A percentile compares a stretch with the other conserved stretches of the same genome.
phyloP scores from a whole-genome alignment of 2,888 invertebrate species.

The Pollenia amentaria region DNA sequence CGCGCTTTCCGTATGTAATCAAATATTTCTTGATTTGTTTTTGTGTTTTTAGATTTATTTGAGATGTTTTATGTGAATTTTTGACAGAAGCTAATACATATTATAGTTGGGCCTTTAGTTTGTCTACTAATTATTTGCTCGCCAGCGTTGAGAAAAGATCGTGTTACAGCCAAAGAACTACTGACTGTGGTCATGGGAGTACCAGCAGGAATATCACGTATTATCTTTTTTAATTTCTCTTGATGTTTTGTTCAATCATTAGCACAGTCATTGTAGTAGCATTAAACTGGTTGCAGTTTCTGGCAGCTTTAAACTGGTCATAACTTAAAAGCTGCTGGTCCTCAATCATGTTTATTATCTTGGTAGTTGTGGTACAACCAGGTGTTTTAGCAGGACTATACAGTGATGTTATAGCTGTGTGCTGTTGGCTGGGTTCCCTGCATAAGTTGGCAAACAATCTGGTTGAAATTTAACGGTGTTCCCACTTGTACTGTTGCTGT shows the following conservation, averaged over 20 bases:
- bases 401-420: constrained; percentile 66
- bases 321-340: constrained; percentile 70
- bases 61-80: too few species aligned
- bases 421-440: constrained; percentile 73
- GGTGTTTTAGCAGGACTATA: constrained; percentile 72
- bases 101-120: too few species aligned
- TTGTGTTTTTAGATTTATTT: too few species aligned
- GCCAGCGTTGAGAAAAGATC: constrained; percentile 72
- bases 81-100: too few species aligned
- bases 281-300: constrained; percentile 67
- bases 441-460: constrained; percentile 78
- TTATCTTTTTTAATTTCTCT: constrained; percentile 64
- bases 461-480: constrained; percentile 78
- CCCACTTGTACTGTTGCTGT: constrained; percentile 53
- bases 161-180: constrained; percentile 72
- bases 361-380: constrained; percentile 67
- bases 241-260: too few species aligned
- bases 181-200: constrained; percentile 55
- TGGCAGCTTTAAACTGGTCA: constrained; percentile 61
- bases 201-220: constrained; percentile 62
- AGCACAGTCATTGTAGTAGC: constrained; percentile 77
- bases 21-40: too few species aligned
- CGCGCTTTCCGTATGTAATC: too few species aligned
- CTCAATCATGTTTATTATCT: constrained; percentile 76
- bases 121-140: constrained; percentile 71